Evolutionary conservation across 2,797 vertebrate species (phyloP).

Genomic region (Peromyscus eremicus): DNA sequence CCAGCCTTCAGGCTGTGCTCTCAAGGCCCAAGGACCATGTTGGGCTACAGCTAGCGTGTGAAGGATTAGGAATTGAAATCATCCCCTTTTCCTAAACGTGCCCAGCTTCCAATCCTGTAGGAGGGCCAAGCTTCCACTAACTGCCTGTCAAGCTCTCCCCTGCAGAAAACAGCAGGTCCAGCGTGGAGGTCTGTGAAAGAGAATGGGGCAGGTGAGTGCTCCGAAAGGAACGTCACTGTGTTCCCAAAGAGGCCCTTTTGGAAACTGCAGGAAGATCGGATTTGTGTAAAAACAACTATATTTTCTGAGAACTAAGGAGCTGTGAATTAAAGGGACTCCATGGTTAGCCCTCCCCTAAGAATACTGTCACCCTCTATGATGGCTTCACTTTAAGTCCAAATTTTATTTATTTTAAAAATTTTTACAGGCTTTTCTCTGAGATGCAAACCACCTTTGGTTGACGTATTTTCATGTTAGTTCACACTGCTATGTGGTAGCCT

Average conservation of each 20-base stretch:
- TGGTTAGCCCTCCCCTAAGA: background rate
- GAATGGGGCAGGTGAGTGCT: background rate
- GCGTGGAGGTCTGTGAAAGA: background rate
- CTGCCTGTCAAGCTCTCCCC: background rate
- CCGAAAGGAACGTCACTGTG: background rate
- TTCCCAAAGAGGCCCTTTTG: background rate
- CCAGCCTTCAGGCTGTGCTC: background rate
- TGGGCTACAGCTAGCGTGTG: background rate
- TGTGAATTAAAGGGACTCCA: background rate
- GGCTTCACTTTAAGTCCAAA: background rate
- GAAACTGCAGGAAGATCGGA: constrained; percentile 1
- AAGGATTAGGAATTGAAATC: background rate
- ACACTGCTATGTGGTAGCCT: background rate
- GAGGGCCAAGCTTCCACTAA: background rate
- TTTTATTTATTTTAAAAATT: background rate
- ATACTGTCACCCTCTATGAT: background rate
- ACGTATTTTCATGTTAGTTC: background rate
- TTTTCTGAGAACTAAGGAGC: background rate
- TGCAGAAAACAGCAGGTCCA: background rate
- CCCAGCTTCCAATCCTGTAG: background rate
- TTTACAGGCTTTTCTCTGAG: background rate
- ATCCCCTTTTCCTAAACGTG: background rate
- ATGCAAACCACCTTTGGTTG: background rate
- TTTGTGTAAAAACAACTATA: constrained; percentile 43
- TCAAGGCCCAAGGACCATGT: background rate